These are phyloP conservation scores for Rapana venosa DNA, from an alignment of 2,888 invertebrate genomes.

Conservation along the genomic window DNA sequence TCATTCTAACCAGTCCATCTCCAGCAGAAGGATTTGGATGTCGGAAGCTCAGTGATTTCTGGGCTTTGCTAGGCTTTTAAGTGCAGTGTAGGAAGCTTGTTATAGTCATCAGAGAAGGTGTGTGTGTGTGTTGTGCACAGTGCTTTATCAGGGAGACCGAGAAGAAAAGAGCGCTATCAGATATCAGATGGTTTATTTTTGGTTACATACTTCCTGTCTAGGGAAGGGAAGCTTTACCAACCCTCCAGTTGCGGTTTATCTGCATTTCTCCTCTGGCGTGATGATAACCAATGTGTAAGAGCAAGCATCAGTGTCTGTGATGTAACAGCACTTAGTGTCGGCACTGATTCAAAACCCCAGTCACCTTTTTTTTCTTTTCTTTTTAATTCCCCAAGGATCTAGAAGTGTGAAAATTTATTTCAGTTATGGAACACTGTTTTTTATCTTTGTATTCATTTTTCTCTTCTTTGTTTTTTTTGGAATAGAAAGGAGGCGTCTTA, in stretches of 20 bases:
- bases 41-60: not conserved
- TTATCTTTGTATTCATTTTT: not conserved
- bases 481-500: no score
- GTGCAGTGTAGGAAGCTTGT: not conserved
- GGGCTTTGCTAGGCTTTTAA: not conserved
- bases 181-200: no score
- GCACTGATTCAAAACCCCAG: conserved; percentile 36
- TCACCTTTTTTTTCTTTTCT: conserved; percentile 17
- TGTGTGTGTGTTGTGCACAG: not conserved
- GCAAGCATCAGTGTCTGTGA: not conserved
- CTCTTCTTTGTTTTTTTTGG: not conserved
- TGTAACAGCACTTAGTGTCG: conserved; percentile 14
- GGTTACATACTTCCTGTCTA: no score
- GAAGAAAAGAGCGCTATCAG: no score
- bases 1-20: not conserved
- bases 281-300: not conserved
- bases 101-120: not conserved
- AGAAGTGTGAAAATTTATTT: not conserved
- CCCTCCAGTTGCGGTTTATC: no score
- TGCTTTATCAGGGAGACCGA: not conserved
- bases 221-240: no score
- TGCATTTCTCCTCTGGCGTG: no score
- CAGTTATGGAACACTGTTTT: not conserved
- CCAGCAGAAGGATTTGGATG: not conserved
- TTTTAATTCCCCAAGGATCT: not conserved